phyloP scores from a whole-genome alignment of 1,140 invertebrate genomes.

The Drosophila sproati region DNA sequence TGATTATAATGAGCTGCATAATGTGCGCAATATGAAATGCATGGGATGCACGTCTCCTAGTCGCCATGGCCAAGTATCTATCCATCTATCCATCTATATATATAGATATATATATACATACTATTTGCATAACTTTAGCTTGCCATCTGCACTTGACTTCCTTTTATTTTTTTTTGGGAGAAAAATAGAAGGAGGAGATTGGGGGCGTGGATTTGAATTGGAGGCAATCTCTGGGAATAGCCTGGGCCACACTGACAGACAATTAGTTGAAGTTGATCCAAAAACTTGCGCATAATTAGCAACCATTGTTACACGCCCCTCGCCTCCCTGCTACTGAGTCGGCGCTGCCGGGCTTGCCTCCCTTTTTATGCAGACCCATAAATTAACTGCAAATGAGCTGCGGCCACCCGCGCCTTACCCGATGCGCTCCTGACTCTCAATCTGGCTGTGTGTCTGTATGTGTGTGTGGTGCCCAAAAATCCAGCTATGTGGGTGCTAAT shows the following conservation, averaged over 20 bases:
- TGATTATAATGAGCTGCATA: conserved; percentile 54
- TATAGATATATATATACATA: conserved; percentile 11
- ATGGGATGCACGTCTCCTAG: conserved; percentile 8
- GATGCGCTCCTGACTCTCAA: conserved; percentile 1
- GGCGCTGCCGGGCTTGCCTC: background rate
- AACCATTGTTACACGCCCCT: conserved; percentile 59
- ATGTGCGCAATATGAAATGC: conserved; percentile 38
- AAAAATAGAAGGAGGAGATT: no score
- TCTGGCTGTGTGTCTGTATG: background rate
- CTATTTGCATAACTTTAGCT: conserved; percentile 50
- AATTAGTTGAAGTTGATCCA: conserved; percentile 65
- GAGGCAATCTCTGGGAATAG: background rate
- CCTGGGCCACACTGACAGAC: conserved; percentile 39
- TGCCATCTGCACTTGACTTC: conserved; percentile 29
- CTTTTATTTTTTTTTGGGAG: conserved; percentile 1
- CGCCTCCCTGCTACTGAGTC: background rate
- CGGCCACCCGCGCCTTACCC: conserved; percentile 13
- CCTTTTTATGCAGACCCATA: conserved; percentile 43
- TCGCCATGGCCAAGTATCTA: background rate
- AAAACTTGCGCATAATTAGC: conserved; percentile 74
- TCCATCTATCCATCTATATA: no score
- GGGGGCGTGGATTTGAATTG: no score
- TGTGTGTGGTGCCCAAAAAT: conserved; percentile 7
- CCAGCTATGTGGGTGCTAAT: conserved; percentile 10
- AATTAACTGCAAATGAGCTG: conserved; percentile 71